Percentiles rank a stretch among this genome's conserved stretches.
These are phyloP conservation scores for Euura lappo DNA, from an alignment of 1,140 invertebrate genomes.

Conservation along the genomic window DNA sequence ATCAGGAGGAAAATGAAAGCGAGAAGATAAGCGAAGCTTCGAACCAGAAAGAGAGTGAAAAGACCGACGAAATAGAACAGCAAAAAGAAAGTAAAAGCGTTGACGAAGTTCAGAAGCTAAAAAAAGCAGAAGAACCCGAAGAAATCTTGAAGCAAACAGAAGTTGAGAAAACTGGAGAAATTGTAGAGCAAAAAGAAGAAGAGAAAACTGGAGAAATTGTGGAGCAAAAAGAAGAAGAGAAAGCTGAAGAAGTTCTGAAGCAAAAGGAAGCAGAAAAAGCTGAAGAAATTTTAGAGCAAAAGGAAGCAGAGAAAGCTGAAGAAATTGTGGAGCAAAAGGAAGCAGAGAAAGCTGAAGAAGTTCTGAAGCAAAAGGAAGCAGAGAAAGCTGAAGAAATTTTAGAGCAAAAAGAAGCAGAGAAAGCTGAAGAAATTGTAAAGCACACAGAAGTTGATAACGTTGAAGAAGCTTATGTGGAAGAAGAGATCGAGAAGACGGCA, in stretches of 20 bases:
- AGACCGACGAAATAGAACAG: constrained; percentile 12
- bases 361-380: constrained; percentile 10
- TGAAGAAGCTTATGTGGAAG: too few species aligned
- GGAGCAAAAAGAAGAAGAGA: constrained; percentile 6
- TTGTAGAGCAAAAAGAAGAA: not conserved
- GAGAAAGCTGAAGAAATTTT: not conserved
- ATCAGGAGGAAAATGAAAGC: not conserved
- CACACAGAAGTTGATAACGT: not conserved
- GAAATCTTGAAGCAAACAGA: constrained; percentile 1
- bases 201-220: not conserved
- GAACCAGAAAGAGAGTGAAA: too few species aligned
- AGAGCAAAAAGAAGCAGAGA: too few species aligned
- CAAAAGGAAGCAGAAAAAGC: too few species aligned
- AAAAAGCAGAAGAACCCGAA: constrained; percentile 16
- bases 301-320: too few species aligned
- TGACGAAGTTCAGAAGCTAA: constrained; percentile 3
- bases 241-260: not conserved
- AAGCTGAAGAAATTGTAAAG: not conserved
- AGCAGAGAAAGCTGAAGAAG: not conserved
- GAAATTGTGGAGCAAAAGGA: too few species aligned
- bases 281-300: too few species aligned
- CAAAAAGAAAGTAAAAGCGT: constrained; percentile 11
- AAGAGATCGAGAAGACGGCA: constrained; percentile 7
- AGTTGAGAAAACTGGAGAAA: constrained; percentile 18
- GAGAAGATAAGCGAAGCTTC: constrained; percentile 10